Evolutionary conservation across 2,113 vertebrate species (phyloP).

Genomic region (Isichthys henryi): DNA sequence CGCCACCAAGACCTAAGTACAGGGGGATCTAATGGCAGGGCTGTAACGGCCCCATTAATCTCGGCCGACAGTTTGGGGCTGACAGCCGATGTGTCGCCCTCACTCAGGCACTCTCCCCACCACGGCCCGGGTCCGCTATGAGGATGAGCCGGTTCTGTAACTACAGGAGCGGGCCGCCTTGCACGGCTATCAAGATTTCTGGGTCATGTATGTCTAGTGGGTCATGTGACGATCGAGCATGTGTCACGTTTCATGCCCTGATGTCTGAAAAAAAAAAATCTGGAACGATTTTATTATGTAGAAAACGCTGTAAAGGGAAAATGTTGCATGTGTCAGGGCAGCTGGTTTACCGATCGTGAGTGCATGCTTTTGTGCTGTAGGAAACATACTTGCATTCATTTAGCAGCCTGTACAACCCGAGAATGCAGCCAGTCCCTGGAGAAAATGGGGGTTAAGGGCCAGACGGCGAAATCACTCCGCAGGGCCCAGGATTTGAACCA

Average conservation of each 20-base stretch:
- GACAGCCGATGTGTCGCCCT: not conserved
- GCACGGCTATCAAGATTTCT: not conserved
- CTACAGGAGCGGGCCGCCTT: not conserved
- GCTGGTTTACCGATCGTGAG: not conserved
- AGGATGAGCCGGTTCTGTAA: not conserved
- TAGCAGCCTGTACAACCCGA: not conserved
- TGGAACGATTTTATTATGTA: not conserved
- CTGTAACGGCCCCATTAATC: not conserved
- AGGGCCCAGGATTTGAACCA: not conserved
- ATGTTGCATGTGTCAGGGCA: not conserved
- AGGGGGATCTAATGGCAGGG: not conserved
- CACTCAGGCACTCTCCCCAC: not conserved
- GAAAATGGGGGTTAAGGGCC: not conserved
- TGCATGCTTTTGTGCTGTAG: not conserved
- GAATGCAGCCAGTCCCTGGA: not conserved
- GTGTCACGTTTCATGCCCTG: not conserved
- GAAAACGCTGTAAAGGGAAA: not conserved
- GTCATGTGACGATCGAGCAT: slow-evolving; percentile 7
- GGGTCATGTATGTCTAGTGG: not conserved
- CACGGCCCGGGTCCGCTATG: not conserved
- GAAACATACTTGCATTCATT: not conserved
- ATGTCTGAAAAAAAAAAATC: not conserved
- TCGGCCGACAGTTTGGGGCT: not conserved
- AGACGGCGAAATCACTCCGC: not conserved
- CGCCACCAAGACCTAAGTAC: not conserved